A percentile compares a stretch with the other conserved stretches of the same genome.
Evolutionary conservation across 2,113 vertebrate species (phyloP).

Genomic region (Ameiurus melas): DNA sequence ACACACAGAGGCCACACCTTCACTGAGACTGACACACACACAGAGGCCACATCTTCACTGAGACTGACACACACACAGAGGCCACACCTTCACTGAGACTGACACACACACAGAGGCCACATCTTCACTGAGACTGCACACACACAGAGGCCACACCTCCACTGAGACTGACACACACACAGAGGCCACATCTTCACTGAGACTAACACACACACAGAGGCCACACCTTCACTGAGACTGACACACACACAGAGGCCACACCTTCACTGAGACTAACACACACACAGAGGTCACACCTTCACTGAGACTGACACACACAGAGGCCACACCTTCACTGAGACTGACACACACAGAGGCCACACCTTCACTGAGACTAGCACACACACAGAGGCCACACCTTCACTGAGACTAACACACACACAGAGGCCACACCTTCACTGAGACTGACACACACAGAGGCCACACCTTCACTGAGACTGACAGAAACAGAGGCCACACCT

Average conservation of each 20-base stretch:
- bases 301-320: no score
- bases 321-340: neutral
- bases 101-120: neutral
- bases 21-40: neutral
- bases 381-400: neutral
- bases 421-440: neutral
- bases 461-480: neutral
- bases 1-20: neutral
- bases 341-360: neutral
- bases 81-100: neutral
- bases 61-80: neutral
- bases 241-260: neutral
- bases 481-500: neutral
- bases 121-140: neutral
- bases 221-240: neutral
- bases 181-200: neutral
- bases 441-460: neutral
- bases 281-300: no score
- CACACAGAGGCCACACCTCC: neutral
- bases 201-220: neutral
- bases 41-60: neutral
- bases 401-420: neutral
- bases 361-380: neutral
- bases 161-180: neutral
- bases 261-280: no score